A percentile compares a stretch with the other conserved stretches of the same genome.
These are phyloP conservation scores for Listronotus bonariensis DNA, from an alignment of 1,140 invertebrate genomes.

Conservation along the genomic window DNA sequence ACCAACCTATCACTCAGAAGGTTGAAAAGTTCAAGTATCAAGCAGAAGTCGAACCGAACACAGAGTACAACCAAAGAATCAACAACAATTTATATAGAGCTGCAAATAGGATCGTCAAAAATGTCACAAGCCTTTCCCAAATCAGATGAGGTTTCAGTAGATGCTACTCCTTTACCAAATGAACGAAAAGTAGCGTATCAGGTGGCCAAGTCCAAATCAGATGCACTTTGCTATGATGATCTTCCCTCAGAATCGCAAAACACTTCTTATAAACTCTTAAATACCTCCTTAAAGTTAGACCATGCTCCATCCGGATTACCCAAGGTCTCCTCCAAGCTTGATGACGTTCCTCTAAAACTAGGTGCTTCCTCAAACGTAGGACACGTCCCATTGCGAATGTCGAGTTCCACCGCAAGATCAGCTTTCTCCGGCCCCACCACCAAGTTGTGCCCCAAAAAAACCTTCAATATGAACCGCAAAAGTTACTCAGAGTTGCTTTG, in stretches of 20 bases:
- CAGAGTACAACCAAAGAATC: too few relatives aligned
- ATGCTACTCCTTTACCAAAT: too few relatives aligned
- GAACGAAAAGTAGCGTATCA: not conserved
- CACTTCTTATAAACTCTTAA: too few relatives aligned
- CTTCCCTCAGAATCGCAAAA: too few relatives aligned
- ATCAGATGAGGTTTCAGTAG: too few relatives aligned
- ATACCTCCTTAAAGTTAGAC: too few relatives aligned
- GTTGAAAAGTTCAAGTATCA: too few relatives aligned
- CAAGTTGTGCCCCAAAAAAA: constrained; percentile 19
- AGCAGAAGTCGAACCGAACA: too few relatives aligned
- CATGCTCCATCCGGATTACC: too few relatives aligned
- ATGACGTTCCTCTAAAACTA: not conserved
- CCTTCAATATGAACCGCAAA: constrained; percentile 26
- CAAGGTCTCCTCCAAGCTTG: not conserved
- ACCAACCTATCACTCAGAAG: not conserved
- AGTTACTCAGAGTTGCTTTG: constrained; percentile 18
- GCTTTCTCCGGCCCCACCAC: not conserved
- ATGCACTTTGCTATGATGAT: not conserved
- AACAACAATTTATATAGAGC: too few relatives aligned
- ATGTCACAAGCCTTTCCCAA: too few relatives aligned
- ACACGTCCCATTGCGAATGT: constrained; percentile 9
- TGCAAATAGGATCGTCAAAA: too few relatives aligned
- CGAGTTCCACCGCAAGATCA: constrained; percentile 1
- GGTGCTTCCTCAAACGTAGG: not conserved
- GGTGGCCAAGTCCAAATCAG: not conserved